Evolutionary conservation across 2,797 vertebrate genomes (phyloP), one percentile per base, ranked within the genome.

Genomic region (Ctenochaetus hawaiiensis): DNA sequence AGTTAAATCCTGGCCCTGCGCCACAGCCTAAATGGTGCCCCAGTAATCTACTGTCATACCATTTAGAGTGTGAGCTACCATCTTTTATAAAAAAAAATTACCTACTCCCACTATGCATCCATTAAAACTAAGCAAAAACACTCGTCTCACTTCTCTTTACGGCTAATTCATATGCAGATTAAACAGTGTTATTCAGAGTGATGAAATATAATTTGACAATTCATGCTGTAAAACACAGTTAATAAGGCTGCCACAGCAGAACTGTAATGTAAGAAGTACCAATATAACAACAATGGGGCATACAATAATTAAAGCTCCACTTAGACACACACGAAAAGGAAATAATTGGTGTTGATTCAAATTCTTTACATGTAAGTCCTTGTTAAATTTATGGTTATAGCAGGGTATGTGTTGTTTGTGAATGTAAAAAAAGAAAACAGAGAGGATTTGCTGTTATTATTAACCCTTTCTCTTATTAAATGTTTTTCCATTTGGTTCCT

Each of bases 1-100:
- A 79, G 72, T 60, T 57, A 69, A 81, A 63, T 83, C 59, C 23
- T 66, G 53, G 65, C 77, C 37, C 2, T 7, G n/a, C 23, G 72
- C 80, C 72, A 47, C 17, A 20, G 62, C 18, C 59, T 69, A 60
- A 78, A 70, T 59, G 30, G 30, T 54, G 53, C 52, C 58, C 47
- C 37, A 59, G 54, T 74, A 64, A 71, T 77, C 49, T 44, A 37
- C 52, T 59, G n/a, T 20, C 58, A 54, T 54, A 79, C 62, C 58
- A 72, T 76, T 79, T 79, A 49, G 61, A 75, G 60, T 66, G 16
- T 54, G 47, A 78, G 72, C 56, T 39, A 34, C 26, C 18, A 54
- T 34, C 57, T 43, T 39, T 79, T 72, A 41, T 17, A 17, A 13
- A 6, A 14, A 45, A 34, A 34, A 34, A 34, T 34, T 6, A 74